Evolutionary conservation across 2,888 invertebrate genomes (phyloP).

Genomic region (Dasysyrphus tricinctus): DNA sequence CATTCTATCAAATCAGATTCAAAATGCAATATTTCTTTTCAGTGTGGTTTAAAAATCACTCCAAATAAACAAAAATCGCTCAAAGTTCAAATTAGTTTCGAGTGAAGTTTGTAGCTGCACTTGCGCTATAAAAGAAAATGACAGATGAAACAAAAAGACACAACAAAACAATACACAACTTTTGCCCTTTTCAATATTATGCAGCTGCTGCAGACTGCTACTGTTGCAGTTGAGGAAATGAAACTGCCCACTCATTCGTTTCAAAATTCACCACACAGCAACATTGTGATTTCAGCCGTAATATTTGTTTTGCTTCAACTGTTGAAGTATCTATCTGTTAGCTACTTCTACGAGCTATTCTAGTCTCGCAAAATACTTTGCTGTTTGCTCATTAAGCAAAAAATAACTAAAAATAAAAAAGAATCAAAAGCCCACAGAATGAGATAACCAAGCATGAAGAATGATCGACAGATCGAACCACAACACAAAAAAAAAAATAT

Average conservation of each 20-base stretch:
- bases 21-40: neutral
- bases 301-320: neutral
- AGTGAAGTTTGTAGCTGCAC: neutral
- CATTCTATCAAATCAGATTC: no score
- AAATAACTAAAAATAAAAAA: constrained; percentile 31
- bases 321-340: neutral
- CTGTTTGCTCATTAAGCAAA: constrained; percentile 36
- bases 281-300: constrained; percentile 8
- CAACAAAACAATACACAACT: neutral
- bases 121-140: neutral
- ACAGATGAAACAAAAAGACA: neutral
- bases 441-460: constrained; percentile 57
- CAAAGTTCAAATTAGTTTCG: neutral
- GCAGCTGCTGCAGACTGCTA: neutral
- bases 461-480: constrained; percentile 19
- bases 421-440: constrained; percentile 54
- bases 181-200: neutral
- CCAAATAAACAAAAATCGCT: neutral
- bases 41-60: neutral
- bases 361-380: constrained; percentile 29
- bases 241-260: neutral
- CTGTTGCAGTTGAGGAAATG: neutral
- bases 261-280: constrained; percentile 61
- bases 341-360: constrained; percentile 52
- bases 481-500: neutral